Evolutionary conservation across 2,113 vertebrate genomes (phyloP), one percentile per base, ranked within the genome.

Genomic region (Centropus unirufus): DNA sequence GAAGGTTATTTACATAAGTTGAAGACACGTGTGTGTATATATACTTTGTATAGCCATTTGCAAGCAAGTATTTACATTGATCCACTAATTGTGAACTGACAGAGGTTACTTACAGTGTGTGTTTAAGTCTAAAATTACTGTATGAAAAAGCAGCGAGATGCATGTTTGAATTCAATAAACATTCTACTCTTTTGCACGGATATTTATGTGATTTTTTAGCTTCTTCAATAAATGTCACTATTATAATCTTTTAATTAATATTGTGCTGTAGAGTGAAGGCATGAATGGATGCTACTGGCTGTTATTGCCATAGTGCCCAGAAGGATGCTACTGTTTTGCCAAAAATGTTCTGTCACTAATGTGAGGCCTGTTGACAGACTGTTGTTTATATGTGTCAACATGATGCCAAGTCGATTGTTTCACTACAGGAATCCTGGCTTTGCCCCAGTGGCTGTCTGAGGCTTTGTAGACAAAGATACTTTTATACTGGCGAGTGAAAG

Each of bases 291-390:
- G 93, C 91, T 85, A 87, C 92, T 98, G 91, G 93, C 95, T 97
- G 97, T 96, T 97, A 96, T 97, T 97, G 97, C 98, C 97, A 96
- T 97, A 97, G 96, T 96, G 95, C 97, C 96, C 97, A 98, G 97
- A 98, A 98, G 97, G 98, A 98, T 97, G 96, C 95, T 97, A 95
- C 95, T 97, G 93, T 97, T 98, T 98, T 98, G 98, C 98, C 98
- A 98, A 98, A 98, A 98, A 97, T 97, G 96, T 97, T 98, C 98
- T 98, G 98, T 98, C 98, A 98, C 98, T 98, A 98, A 98, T 99
- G 97, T 98, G 98, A 98, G 98, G 97, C 98, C 98, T 98, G 98
- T 98, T 98, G 98, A 98, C 98, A 98, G 98, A 98, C 98, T 97
- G 97, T 98, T 98, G 98, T 98, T 98, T 98, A 97, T 98, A 96